Percentiles rank a stretch among this genome's conserved stretches.
These are phyloP conservation scores for Botrylloides violaceus DNA, from an alignment of 23 tunicate genomes.

Conservation along the genomic window DNA sequence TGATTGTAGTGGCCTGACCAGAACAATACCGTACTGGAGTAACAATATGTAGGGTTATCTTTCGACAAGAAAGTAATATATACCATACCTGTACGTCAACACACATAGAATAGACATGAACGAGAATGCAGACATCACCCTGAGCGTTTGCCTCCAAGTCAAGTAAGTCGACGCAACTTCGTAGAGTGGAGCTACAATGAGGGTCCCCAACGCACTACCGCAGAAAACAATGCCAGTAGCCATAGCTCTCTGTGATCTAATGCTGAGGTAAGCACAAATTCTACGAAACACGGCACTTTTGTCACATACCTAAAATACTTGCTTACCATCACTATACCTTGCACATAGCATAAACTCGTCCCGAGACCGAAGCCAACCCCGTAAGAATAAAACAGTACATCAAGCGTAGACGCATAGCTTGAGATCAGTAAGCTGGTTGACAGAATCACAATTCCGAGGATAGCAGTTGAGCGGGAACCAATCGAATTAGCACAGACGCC, in stretches of 20 bases:
- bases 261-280: background rate
- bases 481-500: conserved; percentile 42
- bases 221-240: conserved; percentile 84
- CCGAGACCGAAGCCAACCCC: conserved; percentile 88
- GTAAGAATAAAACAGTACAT: conserved; percentile 40
- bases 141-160: conserved; percentile 58
- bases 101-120: conserved; percentile 29
- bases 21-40: no score
- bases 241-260: conserved; percentile 49
- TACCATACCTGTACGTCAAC: conserved; percentile 53
- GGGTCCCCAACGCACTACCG: conserved; percentile 72
- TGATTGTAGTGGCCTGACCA: background rate
- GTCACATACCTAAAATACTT: conserved; percentile 48
- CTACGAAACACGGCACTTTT: background rate
- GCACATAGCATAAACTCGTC: conserved; percentile 78
- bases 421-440: conserved; percentile 33
- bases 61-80: no score
- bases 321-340: conserved; percentile 85
- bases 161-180: conserved; percentile 4
- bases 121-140: conserved; percentile 30
- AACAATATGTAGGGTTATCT: no score
- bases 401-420: conserved; percentile 36
- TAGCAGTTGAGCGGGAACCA: conserved; percentile 54
- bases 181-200: conserved; percentile 65
- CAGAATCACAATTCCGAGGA: conserved; percentile 46